Base-by-base conservation (phyloP, 2,888 invertebrate genomes). In the Andrena fulva region DNA sequence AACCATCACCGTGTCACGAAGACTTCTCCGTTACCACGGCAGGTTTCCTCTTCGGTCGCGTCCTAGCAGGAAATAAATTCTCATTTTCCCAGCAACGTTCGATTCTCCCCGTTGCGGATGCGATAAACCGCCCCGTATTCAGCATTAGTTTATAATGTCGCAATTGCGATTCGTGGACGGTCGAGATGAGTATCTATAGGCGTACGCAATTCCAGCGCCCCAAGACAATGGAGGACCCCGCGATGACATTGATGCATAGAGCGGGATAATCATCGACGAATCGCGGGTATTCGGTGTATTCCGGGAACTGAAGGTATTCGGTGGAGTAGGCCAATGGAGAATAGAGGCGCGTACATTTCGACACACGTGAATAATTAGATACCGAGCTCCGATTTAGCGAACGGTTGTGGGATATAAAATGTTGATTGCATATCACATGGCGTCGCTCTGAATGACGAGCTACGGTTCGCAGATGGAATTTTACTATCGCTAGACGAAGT, bases 241-340 rank as follows among this genome's bases (percentile, higher is more conserved):
- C 62, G 66, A 72, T 66, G 82, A 74, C 85, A 68, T 71, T 85
- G 85, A 79, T 85, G 76, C 85, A 85, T 79, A 78, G 75, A 72
- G 35, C 69, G 27, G 80, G 85, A 82, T 85, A 85, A 85, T 85
- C 82, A 76, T 85, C 85, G 82, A 74, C 66, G 75, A 82, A 50
- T 82, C 70, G 35, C 24, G 62, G 59, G 74, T 82, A 82, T 73
- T 74, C 82, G 60, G 62, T 69, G 78, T 75, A 82, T 82, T 78
- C 82, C 70, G 67, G 52, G 82, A 82, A 79, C 73, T 42, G 71
- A 76, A 85, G 85, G 75, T 73, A 80, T 85, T 82, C 74, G 67
- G 12, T 4, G 10, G 70, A 75, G 79, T 75, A 77, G 70, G 64
- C 75, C 83, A 75, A 69, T 64, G 24, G 79, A 12, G 56, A 80